phyloP scores from a whole-genome alignment of 2,797 vertebrate species.

The Thunnus albacares region DNA sequence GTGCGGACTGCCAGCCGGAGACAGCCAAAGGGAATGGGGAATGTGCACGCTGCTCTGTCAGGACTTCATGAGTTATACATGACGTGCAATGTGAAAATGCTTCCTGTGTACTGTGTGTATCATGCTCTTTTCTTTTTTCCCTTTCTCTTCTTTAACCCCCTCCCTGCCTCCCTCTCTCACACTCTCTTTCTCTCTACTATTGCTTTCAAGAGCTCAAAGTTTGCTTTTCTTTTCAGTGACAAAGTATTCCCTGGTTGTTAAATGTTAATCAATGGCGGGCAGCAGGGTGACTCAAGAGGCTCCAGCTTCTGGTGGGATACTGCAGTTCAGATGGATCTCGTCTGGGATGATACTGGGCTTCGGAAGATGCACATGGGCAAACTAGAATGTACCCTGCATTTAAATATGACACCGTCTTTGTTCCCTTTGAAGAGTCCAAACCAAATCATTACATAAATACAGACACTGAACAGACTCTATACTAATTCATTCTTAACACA shows the following conservation, averaged over 20 bases:
- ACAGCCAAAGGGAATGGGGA: constrained; percentile 83
- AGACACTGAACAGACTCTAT: constrained; percentile 49
- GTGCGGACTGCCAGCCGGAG: constrained; percentile 74
- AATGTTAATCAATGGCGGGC: constrained; percentile 81
- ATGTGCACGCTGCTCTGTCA: constrained; percentile 80
- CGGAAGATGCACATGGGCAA: constrained; percentile 18
- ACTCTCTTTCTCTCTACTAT: constrained; percentile 35
- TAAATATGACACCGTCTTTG: constrained; percentile 35
- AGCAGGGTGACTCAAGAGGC: constrained; percentile 55
- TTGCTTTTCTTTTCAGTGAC: constrained; percentile 78
- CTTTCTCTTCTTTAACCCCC: constrained; percentile 51
- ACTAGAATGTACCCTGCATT: constrained; percentile 7
- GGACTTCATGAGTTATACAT: constrained; percentile 87
- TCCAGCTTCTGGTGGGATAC: constrained; percentile 57
- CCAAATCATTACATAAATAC: constrained; percentile 63
- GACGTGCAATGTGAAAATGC: constrained; percentile 82
- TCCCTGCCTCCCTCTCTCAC: constrained; percentile 33
- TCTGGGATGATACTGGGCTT: constrained; percentile 36
- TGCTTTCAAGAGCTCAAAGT: constrained; percentile 80
- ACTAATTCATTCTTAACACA: constrained; percentile 82
- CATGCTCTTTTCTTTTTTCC: constrained; percentile 60
- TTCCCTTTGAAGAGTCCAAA: constrained; percentile 44
- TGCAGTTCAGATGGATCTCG: constrained; percentile 29
- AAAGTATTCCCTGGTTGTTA: constrained; percentile 83
- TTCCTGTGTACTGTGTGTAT: constrained; percentile 82